Evolutionary conservation across 1,140 invertebrate genomes (phyloP), one percentile per base, ranked within the genome.

Genomic region (Drosophila melanogaster): DNA sequence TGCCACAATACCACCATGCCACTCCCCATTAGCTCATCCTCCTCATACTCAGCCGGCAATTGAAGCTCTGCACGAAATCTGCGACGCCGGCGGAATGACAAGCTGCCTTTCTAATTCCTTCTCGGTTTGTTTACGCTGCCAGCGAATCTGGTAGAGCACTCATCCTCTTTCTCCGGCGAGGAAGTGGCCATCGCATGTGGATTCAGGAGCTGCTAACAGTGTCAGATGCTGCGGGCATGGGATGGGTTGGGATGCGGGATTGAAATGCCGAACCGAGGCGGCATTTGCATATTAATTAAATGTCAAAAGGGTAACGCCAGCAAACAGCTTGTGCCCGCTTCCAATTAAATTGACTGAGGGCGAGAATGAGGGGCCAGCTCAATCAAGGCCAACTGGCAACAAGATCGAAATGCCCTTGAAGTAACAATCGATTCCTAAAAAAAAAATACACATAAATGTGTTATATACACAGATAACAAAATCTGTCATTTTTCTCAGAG

Each of bases 271-370:
- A 38, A 59, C 38, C 64, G 26, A 50, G 54, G 47, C 54, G 15
- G 50, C 77, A 86, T 86, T 86, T 86, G 84, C 81, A 86, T 86
- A 86, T 86, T 86, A 86, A 86, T 86, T 86, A 86, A 86, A 86
- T 83, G 83, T 83, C 81, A 83, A 87, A 83, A 83, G 79, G 75
- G 75, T 76, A 76, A 62, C 46, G 62, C 46, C 76, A 73, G 57
- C 56, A 40, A 67, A 56, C 67, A 66, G 78, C 60, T 76, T 59
- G 54, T 55, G 55, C 30, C 12, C 35, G 53, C 38, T 58, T 58
- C 51, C 73, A 77, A 67, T 76, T 69, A 67, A 77, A 76, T 57
- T 75, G 56, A 80, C 53, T 71, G 17, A 41, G 41, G 40, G 30
- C 33, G 19, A 30, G 4, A n/a, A 30, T 62, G 8, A 5, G 30